A percentile compares a stretch with the other conserved stretches of the same genome.
Evolutionary conservation across 53 echinoderm and acorn worm species (phyloP).

Genomic region (Holothuria scabra): DNA sequence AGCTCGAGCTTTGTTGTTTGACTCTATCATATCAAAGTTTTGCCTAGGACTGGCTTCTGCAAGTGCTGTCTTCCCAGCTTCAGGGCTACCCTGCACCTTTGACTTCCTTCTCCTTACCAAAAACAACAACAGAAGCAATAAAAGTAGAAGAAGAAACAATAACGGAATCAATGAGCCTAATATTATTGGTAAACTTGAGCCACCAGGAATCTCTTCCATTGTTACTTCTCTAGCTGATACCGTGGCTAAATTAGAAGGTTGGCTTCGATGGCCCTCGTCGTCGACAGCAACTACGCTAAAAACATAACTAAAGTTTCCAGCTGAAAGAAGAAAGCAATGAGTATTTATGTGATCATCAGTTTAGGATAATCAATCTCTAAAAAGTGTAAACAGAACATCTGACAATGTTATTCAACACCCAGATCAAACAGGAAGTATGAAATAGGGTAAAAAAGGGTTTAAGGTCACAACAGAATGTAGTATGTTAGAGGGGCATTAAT

Average conservation of each 20-base stretch:
- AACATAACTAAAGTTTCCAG: conserved; percentile 63
- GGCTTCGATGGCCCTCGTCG: conserved; percentile 60
- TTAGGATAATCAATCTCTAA: neutral
- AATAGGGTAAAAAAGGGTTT: too few relatives aligned
- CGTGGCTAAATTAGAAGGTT: conserved; percentile 60
- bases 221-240: conserved; percentile 36
- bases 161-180: neutral
- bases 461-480: too few relatives aligned
- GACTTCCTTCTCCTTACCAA: neutral
- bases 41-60: too few relatives aligned
- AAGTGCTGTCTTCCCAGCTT: too few relatives aligned
- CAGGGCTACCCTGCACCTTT: too few relatives aligned
- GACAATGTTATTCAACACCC: too few relatives aligned
- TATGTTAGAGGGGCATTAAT: too few relatives aligned
- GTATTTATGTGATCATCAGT: too few relatives aligned
- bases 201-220: neutral
- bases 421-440: too few relatives aligned
- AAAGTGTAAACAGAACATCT: too few relatives aligned
- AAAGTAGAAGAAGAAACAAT: neutral
- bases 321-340: neutral
- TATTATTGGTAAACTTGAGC: neutral
- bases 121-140: neutral
- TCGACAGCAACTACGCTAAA: conserved; percentile 75
- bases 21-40: too few relatives aligned
- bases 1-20: neutral